A percentile compares a stretch with the other conserved stretches of the same genome.
phyloP scores from a whole-genome alignment of 1,140 invertebrate species.

The Bombyx mandarina region DNA sequence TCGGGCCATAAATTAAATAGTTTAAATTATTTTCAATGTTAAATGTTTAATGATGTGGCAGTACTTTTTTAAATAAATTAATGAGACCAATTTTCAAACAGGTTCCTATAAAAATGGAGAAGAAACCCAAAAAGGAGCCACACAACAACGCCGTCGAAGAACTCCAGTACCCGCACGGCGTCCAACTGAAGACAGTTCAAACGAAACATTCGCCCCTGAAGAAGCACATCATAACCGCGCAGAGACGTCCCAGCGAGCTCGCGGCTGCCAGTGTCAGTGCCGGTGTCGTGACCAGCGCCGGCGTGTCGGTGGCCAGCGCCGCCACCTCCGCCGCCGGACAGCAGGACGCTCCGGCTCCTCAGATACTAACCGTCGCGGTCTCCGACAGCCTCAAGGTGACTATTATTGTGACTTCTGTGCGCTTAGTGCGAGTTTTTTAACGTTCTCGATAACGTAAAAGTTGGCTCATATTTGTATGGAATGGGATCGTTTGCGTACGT shows the following conservation, averaged over 20 bases:
- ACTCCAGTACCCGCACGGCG: constrained; percentile 27
- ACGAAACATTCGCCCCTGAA: constrained; percentile 44
- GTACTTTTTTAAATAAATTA: background rate
- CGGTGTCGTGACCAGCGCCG: constrained; percentile 9
- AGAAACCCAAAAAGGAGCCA: constrained; percentile 23
- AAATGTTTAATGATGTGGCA: no score
- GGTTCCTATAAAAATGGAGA: constrained; percentile 26
- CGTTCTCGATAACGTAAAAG: no score
- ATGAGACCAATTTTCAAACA: background rate
- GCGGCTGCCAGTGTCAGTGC: constrained; percentile 12
- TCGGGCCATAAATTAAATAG: no score
- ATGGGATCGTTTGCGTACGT: no score
- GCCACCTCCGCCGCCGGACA: constrained; percentile 11
- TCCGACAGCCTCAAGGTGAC: constrained; percentile 55
- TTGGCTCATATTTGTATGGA: no score
- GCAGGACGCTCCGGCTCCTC: constrained; percentile 23
- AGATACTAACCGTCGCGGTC: constrained; percentile 57
- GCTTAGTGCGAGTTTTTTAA: no score
- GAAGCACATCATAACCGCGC: constrained; percentile 43
- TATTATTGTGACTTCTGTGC: background rate
- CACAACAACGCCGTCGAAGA: constrained; percentile 21
- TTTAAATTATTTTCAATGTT: no score
- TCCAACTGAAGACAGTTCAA: constrained; percentile 36
- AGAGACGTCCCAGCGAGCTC: constrained; percentile 18
- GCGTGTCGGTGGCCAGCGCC: constrained; percentile 5